Evolutionary conservation across 2,797 vertebrate species (phyloP).

Genomic region (Naso thynnoides): DNA sequence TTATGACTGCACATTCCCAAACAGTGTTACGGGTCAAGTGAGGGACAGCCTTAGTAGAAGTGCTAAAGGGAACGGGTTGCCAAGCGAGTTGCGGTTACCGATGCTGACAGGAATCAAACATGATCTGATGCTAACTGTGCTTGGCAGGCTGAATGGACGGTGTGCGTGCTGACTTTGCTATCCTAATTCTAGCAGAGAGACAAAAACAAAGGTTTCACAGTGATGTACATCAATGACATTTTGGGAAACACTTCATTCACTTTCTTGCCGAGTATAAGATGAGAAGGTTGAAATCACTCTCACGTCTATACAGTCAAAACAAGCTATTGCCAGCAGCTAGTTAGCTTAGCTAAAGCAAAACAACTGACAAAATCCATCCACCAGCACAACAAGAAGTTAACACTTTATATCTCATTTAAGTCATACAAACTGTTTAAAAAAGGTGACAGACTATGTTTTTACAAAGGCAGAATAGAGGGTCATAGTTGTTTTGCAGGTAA

Average conservation of each 20-base stretch:
- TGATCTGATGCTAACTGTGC: conserved; percentile 52
- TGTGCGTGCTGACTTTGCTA: conserved; percentile 1
- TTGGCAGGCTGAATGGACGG: conserved; percentile 48
- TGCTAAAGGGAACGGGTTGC: conserved; percentile 44
- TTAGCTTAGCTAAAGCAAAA: no score
- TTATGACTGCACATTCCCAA: conserved; percentile 80
- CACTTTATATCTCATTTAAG: no score
- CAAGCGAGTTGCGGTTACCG: conserved; percentile 36
- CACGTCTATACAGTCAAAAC: no score
- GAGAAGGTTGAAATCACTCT: no score
- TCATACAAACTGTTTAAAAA: no score
- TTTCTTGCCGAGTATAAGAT: no score
- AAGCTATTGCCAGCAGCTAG: no score
- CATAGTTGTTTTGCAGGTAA: no score
- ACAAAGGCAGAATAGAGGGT: no score
- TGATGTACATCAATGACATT: not conserved
- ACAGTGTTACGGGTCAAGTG: conserved; percentile 73
- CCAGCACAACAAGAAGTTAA: no score
- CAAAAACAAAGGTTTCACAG: not conserved
- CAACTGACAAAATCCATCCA: no score
- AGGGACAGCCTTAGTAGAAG: conserved; percentile 52
- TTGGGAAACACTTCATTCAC: not conserved
- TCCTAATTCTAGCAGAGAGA: conserved; percentile 10
- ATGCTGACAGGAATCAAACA: conserved; percentile 63
- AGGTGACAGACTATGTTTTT: no score